Conservation (phyloP, 1,140 invertebrate genomes). For the Euwallacea similis region DNA sequence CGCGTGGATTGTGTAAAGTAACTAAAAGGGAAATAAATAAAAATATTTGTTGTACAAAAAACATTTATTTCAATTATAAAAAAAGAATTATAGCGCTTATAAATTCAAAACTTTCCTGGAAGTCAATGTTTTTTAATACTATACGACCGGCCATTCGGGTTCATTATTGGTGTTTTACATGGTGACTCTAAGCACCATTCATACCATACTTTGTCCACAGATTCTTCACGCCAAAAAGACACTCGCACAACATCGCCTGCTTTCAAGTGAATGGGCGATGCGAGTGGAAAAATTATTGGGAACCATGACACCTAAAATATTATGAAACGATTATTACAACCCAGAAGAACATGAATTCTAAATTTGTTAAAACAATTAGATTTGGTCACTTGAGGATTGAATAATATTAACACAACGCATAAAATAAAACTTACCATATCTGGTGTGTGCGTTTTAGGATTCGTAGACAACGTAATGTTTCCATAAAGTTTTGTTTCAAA, state of each 20-base stretch:
- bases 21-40: too few relatives aligned
- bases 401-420: not conserved
- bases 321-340: too few relatives aligned
- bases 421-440: constrained; percentile 75
- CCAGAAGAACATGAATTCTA: too few relatives aligned
- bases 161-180: constrained; percentile 68
- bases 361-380: too few relatives aligned
- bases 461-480: constrained; percentile 84
- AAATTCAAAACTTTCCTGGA: not conserved
- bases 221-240: constrained; percentile 85
- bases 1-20: too few relatives aligned
- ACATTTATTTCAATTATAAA: too few relatives aligned
- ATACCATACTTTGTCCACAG: constrained; percentile 88
- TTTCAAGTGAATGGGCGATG: constrained; percentile 72
- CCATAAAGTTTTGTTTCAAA: constrained; percentile 89
- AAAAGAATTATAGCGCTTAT: too few relatives aligned
- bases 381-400: not conserved
- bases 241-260: constrained; percentile 72
- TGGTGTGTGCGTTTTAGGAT: constrained; percentile 81
- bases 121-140: constrained; percentile 50
- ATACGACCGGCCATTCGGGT: constrained; percentile 78
- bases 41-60: too few relatives aligned
- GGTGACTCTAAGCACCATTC: constrained; percentile 87
- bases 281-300: constrained; percentile 90
- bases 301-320: constrained; percentile 74